Conservation (phyloP, 2,797 vertebrate genomes). For the Fundulus diaphanus region DNA sequence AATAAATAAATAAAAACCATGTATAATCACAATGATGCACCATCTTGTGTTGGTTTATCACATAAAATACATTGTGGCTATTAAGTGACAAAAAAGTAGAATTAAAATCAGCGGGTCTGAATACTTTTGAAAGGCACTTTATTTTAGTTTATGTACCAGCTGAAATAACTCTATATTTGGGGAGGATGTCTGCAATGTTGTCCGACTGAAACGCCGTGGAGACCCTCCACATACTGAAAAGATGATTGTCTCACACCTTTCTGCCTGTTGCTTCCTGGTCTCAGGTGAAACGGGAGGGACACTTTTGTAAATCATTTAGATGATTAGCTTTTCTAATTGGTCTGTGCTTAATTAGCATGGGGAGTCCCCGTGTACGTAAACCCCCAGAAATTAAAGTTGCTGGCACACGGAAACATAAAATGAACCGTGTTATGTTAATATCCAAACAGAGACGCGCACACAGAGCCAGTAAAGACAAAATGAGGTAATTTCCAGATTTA, state of each 20-base stretch:
- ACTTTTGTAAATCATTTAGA: constrained; percentile 63
- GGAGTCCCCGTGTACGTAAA: constrained; percentile 54
- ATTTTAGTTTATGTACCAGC: too few species aligned
- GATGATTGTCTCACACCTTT: constrained; percentile 34
- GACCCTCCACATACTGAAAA: constrained; percentile 44
- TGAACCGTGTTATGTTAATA: constrained; percentile 21
- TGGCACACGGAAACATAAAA: constrained; percentile 47
- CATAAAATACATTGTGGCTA: too few species aligned
- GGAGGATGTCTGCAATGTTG: neutral
- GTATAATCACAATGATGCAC: too few species aligned
- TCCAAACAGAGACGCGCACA: constrained; percentile 1
- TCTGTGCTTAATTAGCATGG: constrained; percentile 71
- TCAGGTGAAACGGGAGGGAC: constrained; percentile 65
- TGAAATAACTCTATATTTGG: too few species aligned
- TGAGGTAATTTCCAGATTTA: constrained; percentile 23
- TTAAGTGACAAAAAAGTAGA: too few species aligned
- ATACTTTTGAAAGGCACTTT: too few species aligned
- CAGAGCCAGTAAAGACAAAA: constrained; percentile 14
- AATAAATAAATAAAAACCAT: too few species aligned
- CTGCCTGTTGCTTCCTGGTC: constrained; percentile 45
- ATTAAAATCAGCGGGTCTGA: too few species aligned
- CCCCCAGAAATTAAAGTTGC: constrained; percentile 51
- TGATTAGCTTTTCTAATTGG: constrained; percentile 65
- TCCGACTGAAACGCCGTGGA: too few species aligned
- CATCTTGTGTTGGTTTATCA: too few species aligned